Conservation (phyloP, 1,140 invertebrate genomes). For the Archivesica marissinica region DNA sequence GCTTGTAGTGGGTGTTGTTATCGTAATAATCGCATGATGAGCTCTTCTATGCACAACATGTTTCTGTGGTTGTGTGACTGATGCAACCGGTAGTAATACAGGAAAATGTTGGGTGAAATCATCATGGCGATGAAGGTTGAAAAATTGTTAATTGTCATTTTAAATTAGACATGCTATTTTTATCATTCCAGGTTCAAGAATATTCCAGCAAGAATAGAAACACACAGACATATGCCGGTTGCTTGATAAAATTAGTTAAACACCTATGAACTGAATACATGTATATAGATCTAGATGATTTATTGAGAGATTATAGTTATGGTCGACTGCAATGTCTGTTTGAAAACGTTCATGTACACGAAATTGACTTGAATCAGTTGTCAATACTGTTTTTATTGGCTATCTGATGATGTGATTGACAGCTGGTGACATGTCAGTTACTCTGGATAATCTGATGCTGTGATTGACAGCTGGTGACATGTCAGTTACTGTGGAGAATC, state of each 20-base stretch:
- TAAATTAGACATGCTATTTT: slow-evolving; percentile 7
- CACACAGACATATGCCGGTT: slow-evolving; percentile 21
- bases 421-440: too few relatives aligned
- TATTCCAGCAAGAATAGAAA: slow-evolving; percentile 69
- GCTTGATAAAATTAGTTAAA: not conserved
- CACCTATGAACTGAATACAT: not conserved
- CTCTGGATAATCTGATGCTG: too few relatives aligned
- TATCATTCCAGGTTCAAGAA: slow-evolving; percentile 75
- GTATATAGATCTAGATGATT: not conserved
- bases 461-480: too few relatives aligned
- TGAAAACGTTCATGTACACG: not conserved
- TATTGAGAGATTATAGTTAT: not conserved
- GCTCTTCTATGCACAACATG: not conserved
- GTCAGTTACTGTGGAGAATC: too few relatives aligned
- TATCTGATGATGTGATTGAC: too few relatives aligned
- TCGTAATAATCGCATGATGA: not conserved
- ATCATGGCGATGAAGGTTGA: not conserved
- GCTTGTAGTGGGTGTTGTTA: too few relatives aligned
- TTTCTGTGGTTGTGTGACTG: not conserved
- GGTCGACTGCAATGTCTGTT: not conserved
- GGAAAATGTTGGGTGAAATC: not conserved
- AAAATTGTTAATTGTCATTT: not conserved
- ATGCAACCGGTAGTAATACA: not conserved
- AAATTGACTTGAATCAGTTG: not conserved
- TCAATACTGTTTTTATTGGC: not conserved